A percentile compares a stretch with the other conserved stretches of the same genome.
Evolutionary conservation across 2,888 invertebrate species (phyloP).

Genomic region (Diabrotica balteata): DNA sequence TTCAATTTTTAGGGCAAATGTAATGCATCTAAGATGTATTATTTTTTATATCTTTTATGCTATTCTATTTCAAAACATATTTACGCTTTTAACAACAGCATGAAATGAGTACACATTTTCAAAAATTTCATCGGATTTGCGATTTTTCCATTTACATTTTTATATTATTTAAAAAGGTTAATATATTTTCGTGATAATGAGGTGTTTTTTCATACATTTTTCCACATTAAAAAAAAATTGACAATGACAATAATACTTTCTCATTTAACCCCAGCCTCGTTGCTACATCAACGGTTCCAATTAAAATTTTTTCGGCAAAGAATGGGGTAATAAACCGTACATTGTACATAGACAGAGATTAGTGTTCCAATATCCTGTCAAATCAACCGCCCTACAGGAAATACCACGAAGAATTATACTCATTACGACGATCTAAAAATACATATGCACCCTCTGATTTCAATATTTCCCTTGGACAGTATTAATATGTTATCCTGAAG

Average conservation of each 20-base stretch:
- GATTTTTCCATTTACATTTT: too few species aligned
- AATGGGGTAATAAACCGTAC: constrained; percentile 32
- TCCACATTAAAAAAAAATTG: neutral
- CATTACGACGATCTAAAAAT: constrained; percentile 56
- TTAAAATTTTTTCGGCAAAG: constrained; percentile 29
- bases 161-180: too few species aligned
- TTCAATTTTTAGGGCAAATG: too few species aligned
- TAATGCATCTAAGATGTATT: too few species aligned
- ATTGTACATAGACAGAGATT: constrained; percentile 52
- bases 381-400: constrained; percentile 54
- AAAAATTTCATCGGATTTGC: too few species aligned
- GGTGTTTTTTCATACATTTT: too few species aligned
- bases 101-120: too few species aligned
- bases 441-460: constrained; percentile 60
- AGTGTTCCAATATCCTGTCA: constrained; percentile 59
- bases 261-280: constrained; percentile 12
- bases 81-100: too few species aligned
- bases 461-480: constrained; percentile 57
- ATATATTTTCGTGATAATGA: too few species aligned
- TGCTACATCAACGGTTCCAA: constrained; percentile 21
- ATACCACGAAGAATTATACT: constrained; percentile 56
- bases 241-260: constrained; percentile 20
- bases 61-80: too few species aligned
- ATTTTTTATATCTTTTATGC: too few species aligned
- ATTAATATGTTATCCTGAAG: constrained; percentile 56